phyloP scores from a whole-genome alignment of 2,797 vertebrate species.

The Falco concolor region DNA sequence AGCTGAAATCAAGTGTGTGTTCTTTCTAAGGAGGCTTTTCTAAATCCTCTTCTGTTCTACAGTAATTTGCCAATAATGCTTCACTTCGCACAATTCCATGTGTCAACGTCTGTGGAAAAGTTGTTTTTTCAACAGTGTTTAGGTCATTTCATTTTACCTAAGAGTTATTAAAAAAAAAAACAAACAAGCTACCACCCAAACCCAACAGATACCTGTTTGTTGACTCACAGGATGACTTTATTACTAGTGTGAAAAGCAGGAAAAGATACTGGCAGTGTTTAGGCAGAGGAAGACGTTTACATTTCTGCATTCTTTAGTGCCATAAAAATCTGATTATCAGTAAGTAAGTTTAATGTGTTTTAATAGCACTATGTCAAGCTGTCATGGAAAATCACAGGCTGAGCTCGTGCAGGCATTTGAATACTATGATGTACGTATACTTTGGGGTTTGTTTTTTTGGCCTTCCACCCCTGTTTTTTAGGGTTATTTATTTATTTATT shows the following conservation, averaged over 20 bases:
- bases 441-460: background rate
- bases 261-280: background rate
- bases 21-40: background rate
- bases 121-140: background rate
- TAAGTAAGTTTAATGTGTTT: background rate
- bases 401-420: background rate
- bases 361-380: background rate
- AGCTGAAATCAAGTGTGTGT: background rate
- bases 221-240: background rate
- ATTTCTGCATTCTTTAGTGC: background rate
- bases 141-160: background rate
- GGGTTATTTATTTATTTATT: background rate
- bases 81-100: background rate
- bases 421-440: background rate
- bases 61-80: background rate
- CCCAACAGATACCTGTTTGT: background rate
- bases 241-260: background rate
- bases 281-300: background rate
- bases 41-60: background rate
- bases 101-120: background rate
- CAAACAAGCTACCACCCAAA: background rate
- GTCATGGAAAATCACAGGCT: conserved; percentile 13
- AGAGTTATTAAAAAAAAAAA: background rate
- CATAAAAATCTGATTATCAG: conserved; percentile 7
- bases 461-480: background rate